Percentiles rank a stretch among this genome's conserved stretches.
Conservation (phyloP, 2,113 vertebrate genomes). For the Xiphophorus maculatus region DNA sequence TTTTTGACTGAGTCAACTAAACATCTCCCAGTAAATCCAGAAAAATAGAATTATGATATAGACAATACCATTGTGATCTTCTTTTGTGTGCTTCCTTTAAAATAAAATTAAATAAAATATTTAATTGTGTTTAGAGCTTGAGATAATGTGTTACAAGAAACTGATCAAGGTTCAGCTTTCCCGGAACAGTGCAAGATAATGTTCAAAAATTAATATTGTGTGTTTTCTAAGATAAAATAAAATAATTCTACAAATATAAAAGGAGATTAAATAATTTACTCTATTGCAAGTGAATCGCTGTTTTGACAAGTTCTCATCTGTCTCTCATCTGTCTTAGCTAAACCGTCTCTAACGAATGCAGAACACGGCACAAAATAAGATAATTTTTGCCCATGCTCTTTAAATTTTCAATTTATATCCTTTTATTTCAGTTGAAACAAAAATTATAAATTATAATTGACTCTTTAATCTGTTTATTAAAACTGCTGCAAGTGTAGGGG, state of each 20-base stretch:
- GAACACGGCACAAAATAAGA: background rate
- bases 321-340: too few species aligned
- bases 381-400: background rate
- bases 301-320: too few species aligned
- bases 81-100: background rate
- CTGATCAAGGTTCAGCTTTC: too few species aligned
- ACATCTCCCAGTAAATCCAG: slow-evolving; percentile 31
- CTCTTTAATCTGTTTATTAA: background rate
- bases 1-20: slow-evolving; percentile 67
- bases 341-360: background rate
- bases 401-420: background rate
- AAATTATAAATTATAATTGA: background rate
- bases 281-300: too few species aligned
- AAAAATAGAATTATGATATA: background rate
- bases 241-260: too few species aligned
- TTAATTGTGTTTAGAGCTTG: too few species aligned
- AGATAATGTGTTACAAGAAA: too few species aligned
- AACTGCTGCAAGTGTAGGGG: background rate
- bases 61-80: background rate
- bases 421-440: background rate
- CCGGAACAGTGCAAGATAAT: too few species aligned
- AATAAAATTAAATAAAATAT: background rate
- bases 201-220: too few species aligned
- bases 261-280: too few species aligned
- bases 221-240: too few species aligned